Percentiles rank a stretch among this genome's conserved stretches.
Evolutionary conservation across 2,797 vertebrate species (phyloP).

Genomic region (Danio aesculapii): DNA sequence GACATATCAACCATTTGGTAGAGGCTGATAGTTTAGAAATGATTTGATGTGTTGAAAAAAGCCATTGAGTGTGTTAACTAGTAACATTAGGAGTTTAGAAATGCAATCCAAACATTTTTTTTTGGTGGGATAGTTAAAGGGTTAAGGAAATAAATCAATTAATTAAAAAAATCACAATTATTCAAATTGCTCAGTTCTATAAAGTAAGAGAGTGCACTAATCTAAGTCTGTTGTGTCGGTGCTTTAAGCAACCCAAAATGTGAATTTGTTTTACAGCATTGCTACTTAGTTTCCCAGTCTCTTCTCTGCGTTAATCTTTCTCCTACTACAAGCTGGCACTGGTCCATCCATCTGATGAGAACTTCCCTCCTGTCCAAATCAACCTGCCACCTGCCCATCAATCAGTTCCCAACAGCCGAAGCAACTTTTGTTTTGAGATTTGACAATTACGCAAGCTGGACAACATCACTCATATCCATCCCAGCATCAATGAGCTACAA

Average conservation of each 20-base stretch:
- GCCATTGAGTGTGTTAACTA: too few species aligned
- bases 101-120: too few species aligned
- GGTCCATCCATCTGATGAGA: conserved; percentile 73
- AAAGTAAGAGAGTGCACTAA: background rate
- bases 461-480: conserved; percentile 31
- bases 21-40: too few species aligned
- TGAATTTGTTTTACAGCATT: conserved; percentile 8
- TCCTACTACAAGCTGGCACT: conserved; percentile 70
- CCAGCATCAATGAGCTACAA: conserved; percentile 32
- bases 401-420: conserved; percentile 66
- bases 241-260: background rate
- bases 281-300: conserved; percentile 15
- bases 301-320: conserved; percentile 61
- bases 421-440: conserved; percentile 38
- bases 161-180: background rate
- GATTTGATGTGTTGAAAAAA: too few species aligned
- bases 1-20: too few species aligned
- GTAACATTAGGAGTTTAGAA: too few species aligned
- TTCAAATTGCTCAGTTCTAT: background rate
- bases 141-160: too few species aligned
- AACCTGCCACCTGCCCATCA: conserved; percentile 66
- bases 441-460: conserved; percentile 46
- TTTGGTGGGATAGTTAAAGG: too few species aligned
- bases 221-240: background rate
- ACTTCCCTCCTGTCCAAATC: conserved; percentile 56